A percentile compares a stretch with the other conserved stretches of the same genome.
Evolutionary conservation across 2,113 vertebrate genomes (phyloP).

Genomic region (Sturnus vulgaris): DNA sequence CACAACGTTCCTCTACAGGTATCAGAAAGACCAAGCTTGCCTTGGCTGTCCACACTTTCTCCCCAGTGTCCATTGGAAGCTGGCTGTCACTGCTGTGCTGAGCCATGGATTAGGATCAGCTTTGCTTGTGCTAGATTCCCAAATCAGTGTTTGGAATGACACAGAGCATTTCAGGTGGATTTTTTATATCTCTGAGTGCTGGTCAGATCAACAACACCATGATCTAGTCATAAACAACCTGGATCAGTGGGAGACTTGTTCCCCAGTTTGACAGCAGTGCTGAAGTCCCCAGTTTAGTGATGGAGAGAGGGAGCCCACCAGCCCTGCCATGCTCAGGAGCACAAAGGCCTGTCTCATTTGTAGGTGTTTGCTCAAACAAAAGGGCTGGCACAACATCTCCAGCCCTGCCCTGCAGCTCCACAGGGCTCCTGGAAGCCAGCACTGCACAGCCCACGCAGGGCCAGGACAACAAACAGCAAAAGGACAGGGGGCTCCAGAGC

Average conservation of each 20-base stretch:
- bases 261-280: fast-evolving
- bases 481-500: neutral
- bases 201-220: neutral
- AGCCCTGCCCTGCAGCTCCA: neutral
- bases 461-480: neutral
- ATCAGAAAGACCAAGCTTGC: neutral
- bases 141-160: neutral
- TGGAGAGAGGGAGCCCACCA: neutral
- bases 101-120: neutral
- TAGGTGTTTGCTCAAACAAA: neutral
- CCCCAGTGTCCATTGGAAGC: neutral
- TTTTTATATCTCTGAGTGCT: neutral
- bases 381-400: neutral
- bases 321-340: neutral
- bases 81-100: neutral
- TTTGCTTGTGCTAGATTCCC: neutral
- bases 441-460: neutral
- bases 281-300: neutral
- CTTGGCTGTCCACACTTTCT: neutral
- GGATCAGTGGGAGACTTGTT: neutral
- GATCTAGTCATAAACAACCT: neutral
- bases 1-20: neutral
- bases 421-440: neutral
- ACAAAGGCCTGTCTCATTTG: neutral
- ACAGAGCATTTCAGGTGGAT: neutral